Evolutionary conservation across 2,888 invertebrate genomes (phyloP).

Genomic region (Epinotia ramella): DNA sequence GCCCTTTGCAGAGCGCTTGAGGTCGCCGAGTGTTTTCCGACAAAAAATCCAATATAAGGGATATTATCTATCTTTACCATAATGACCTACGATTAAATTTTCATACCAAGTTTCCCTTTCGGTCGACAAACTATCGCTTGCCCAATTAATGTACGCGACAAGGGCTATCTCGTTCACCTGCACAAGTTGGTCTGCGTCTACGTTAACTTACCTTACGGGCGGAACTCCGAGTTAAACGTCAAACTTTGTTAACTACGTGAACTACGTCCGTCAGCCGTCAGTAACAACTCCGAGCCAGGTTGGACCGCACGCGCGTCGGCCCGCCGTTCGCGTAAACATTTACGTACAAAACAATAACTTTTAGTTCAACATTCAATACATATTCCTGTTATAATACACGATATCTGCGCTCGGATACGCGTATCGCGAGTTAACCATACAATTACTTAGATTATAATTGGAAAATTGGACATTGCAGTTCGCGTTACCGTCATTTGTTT

Average conservation of each 20-base stretch:
- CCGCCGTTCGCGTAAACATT: constrained; percentile 71
- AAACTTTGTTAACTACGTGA: constrained; percentile 49
- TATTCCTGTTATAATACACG: constrained; percentile 13
- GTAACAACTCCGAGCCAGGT: constrained; percentile 71
- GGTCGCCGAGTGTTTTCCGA: neutral
- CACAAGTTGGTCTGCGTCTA: constrained; percentile 16
- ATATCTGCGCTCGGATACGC: neutral
- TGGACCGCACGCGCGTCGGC: constrained; percentile 72
- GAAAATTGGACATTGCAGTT: constrained; percentile 57
- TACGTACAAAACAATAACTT: constrained; percentile 74
- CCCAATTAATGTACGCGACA: neutral
- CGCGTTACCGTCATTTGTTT: constrained; percentile 71
- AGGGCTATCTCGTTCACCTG: constrained; percentile 3
- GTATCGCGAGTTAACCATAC: constrained; percentile 31
- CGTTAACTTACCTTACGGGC: constrained; percentile 30
- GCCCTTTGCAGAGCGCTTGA: neutral
- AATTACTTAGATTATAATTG: constrained; percentile 51
- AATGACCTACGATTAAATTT: neutral
- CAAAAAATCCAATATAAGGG: neutral
- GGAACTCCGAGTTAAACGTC: constrained; percentile 32
- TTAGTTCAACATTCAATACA: constrained; percentile 40
- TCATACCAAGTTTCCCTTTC: neutral
- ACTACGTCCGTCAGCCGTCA: constrained; percentile 51
- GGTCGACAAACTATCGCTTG: neutral
- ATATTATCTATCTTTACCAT: too few relatives aligned